Conservation (phyloP, 2,797 vertebrate species). For the Platyrinchus mystaceus region DNA sequence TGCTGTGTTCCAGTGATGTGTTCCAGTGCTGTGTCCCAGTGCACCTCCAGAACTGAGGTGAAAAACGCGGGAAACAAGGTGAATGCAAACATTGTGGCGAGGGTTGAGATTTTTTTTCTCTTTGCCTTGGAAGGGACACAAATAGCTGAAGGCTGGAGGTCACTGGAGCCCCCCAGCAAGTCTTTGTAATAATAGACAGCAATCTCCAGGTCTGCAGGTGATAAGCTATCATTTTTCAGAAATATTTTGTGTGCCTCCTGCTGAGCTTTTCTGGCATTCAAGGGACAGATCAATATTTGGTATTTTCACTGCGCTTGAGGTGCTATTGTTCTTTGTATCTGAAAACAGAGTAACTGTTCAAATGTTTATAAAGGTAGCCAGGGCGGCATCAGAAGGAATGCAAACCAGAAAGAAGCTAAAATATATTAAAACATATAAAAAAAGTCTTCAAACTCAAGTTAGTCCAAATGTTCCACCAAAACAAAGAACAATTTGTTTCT, state of each 20-base stretch:
- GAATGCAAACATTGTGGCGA: slow-evolving; percentile 17
- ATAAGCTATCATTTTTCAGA: slow-evolving; percentile 51
- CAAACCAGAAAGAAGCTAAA: not conserved
- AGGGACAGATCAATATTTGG: slow-evolving; percentile 59
- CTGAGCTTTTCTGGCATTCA: slow-evolving; percentile 52
- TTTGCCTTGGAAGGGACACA: slow-evolving; percentile 46
- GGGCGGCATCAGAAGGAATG: slow-evolving; percentile 27
- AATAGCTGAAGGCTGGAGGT: slow-evolving; percentile 51
- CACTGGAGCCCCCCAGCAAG: slow-evolving; percentile 48
- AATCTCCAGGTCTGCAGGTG: slow-evolving; percentile 48
- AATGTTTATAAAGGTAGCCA: slow-evolving; percentile 45
- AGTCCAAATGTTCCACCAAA: not conserved
- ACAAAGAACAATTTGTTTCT: not conserved
- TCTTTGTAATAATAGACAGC: slow-evolving; percentile 27
- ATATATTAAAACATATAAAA: not conserved
- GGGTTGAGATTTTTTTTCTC: slow-evolving; percentile 11
- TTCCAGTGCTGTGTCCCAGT: not conserved
- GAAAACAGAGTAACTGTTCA: slow-evolving; percentile 50
- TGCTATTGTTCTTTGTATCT: slow-evolving; percentile 64
- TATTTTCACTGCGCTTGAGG: not conserved
- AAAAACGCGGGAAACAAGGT: not conserved
- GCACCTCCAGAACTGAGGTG: not conserved
- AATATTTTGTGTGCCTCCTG: slow-evolving; percentile 47
- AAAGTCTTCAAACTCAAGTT: not conserved
- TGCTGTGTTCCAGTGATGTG: not conserved